Evolutionary conservation across 2,113 vertebrate genomes (phyloP).

Genomic region (Ellobius talpinus): DNA sequence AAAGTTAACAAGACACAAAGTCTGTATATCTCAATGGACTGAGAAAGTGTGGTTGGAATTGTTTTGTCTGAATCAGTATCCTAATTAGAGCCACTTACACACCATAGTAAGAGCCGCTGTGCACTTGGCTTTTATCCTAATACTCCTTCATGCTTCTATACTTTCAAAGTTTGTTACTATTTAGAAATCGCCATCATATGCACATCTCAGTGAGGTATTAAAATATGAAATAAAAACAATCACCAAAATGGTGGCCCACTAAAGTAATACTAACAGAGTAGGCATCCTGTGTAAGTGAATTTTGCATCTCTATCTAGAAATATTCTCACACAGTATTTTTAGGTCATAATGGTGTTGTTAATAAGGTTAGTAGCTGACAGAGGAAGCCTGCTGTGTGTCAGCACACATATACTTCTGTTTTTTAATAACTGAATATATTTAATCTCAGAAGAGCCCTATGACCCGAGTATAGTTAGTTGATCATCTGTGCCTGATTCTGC

Average conservation of each 20-base stretch:
- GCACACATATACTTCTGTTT: neutral
- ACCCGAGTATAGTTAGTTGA: neutral
- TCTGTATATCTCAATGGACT: neutral
- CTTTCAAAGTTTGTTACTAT: slow-evolving; percentile 6
- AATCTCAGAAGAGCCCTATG: neutral
- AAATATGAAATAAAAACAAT: slow-evolving; percentile 59
- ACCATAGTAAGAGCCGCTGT: neutral
- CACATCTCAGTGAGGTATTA: neutral
- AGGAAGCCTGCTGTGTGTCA: neutral
- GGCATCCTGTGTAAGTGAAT: neutral
- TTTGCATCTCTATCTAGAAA: slow-evolving; percentile 29
- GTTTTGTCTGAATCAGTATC: neutral
- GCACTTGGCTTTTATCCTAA: neutral
- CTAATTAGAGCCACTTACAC: neutral
- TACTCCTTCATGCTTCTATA: slow-evolving; percentile 1
- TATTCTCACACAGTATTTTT: neutral
- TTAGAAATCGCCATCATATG: neutral
- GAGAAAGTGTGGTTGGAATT: neutral
- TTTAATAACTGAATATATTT: slow-evolving; percentile 46
- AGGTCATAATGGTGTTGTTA: neutral
- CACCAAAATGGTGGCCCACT: neutral
- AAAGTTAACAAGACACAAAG: neutral
- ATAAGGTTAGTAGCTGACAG: neutral
- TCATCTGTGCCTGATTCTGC: neutral
- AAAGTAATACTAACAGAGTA: neutral